A percentile compares a stretch with the other conserved stretches of the same genome.
Conservation (phyloP, 2,113 vertebrate genomes). For the Rafetus swinhoei region DNA sequence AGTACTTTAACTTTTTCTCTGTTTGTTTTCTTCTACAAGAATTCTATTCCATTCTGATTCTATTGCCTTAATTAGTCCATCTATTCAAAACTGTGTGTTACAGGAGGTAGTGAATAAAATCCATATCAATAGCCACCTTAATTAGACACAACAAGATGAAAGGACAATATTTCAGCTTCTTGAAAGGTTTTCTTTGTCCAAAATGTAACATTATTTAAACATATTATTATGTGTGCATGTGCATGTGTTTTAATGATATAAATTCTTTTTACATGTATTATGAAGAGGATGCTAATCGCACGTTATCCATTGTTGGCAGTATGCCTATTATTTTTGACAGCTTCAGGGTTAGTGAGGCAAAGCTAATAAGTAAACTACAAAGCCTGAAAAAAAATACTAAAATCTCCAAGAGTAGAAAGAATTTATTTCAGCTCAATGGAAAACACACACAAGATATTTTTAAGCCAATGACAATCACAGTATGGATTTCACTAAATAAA, state of each 20-base stretch:
- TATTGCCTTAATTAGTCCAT: neutral
- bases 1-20: neutral
- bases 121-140: neutral
- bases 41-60: neutral
- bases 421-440: neutral
- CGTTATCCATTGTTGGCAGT: neutral
- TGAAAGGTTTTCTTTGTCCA: neutral
- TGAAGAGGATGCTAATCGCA: neutral
- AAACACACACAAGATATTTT: neutral
- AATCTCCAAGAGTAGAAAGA: neutral
- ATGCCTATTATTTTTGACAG: neutral
- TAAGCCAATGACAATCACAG: neutral
- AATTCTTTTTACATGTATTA: neutral
- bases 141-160: neutral
- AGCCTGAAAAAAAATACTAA: neutral
- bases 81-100: neutral
- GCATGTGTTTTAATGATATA: slow-evolving; percentile 21
- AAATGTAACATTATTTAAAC: neutral
- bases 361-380: slow-evolving; percentile 21
- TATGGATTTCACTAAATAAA: slow-evolving; percentile 8
- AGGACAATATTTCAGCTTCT: neutral
- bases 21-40: neutral
- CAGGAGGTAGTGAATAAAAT: neutral
- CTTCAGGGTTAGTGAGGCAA: slow-evolving; percentile 15
- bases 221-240: neutral